Conservation (phyloP, 2,113 vertebrate species). For the Melozone crissalis region DNA sequence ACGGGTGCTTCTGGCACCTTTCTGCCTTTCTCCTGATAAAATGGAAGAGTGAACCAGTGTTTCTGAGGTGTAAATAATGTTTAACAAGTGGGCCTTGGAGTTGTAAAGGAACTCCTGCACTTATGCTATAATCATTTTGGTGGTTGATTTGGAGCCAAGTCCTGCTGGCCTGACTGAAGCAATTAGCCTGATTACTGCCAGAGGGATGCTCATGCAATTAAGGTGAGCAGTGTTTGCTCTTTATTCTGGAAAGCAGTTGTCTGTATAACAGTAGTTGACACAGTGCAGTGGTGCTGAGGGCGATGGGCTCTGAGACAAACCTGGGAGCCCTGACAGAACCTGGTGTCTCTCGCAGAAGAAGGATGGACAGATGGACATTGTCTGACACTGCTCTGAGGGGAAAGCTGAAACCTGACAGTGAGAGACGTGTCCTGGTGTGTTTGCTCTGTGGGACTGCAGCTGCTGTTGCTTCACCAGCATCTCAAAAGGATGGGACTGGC, state of each 20-base stretch:
- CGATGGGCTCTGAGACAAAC: not conserved
- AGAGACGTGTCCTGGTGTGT: not conserved
- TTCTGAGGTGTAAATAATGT: conserved; percentile 19
- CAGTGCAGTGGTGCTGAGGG: not conserved
- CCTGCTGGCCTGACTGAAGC: conserved; percentile 20
- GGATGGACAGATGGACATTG: not conserved
- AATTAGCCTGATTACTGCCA: conserved; percentile 44
- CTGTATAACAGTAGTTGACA: not conserved
- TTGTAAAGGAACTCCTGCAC: not conserved
- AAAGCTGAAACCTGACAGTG: not conserved
- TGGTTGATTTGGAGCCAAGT: conserved; percentile 40
- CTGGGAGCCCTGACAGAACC: not conserved
- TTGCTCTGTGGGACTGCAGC: not conserved
- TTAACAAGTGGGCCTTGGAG: not conserved
- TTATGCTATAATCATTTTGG: not conserved
- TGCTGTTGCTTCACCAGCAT: not conserved
- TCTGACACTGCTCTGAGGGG: not conserved
- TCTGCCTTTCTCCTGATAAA: not conserved
- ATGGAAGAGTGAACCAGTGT: not conserved
- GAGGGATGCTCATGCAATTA: conserved; percentile 27
- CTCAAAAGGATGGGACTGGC: not conserved
- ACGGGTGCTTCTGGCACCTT: not conserved
- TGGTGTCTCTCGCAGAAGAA: not conserved
- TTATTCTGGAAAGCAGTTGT: not conserved
- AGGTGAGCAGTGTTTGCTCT: conserved; percentile 30